Conservation (phyloP, 2,888 invertebrate genomes). For the Drosophila recens region DNA sequence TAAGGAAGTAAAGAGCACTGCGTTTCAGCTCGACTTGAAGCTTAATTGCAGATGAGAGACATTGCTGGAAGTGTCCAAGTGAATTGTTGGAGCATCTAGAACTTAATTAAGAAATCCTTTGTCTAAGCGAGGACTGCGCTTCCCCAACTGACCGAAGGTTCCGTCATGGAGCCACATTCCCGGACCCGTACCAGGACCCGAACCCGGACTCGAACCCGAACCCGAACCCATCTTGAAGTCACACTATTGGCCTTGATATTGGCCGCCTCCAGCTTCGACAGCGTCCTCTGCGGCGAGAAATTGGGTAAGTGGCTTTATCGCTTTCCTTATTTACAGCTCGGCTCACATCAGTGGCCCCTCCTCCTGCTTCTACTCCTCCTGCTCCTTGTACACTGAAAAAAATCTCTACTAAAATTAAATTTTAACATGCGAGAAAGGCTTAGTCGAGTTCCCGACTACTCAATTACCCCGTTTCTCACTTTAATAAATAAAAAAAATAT, state of each 20-base stretch:
- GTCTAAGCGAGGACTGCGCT: slow-evolving; percentile 34
- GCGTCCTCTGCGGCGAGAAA: slow-evolving; percentile 80
- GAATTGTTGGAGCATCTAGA: slow-evolving; percentile 45
- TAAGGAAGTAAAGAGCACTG: no score
- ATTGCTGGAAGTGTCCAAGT: slow-evolving; percentile 21
- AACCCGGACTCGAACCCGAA: neutral
- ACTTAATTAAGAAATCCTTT: slow-evolving; percentile 62
- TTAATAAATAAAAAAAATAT: no score
- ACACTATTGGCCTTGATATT: slow-evolving; percentile 63
- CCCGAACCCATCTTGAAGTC: slow-evolving; percentile 27
- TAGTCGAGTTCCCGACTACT: no score
- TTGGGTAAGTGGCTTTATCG: slow-evolving; percentile 79
- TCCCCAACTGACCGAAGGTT: slow-evolving; percentile 20
- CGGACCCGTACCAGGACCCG: slow-evolving; percentile 15
- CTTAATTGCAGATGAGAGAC: slow-evolving; percentile 66
- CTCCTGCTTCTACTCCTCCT: slow-evolving; percentile 26
- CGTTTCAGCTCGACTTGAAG: neutral
- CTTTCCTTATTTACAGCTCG: slow-evolving; percentile 65
- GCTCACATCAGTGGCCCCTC: slow-evolving; percentile 57
- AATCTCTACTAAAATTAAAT: no score
- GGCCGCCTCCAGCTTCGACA: slow-evolving; percentile 58
- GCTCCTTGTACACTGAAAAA: neutral
- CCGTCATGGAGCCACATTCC: slow-evolving; percentile 46
- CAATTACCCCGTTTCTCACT: no score
- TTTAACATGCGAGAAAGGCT: no score